Evolutionary conservation across 2,113 vertebrate genomes (phyloP).

Genomic region (Crotalus tigris): DNA sequence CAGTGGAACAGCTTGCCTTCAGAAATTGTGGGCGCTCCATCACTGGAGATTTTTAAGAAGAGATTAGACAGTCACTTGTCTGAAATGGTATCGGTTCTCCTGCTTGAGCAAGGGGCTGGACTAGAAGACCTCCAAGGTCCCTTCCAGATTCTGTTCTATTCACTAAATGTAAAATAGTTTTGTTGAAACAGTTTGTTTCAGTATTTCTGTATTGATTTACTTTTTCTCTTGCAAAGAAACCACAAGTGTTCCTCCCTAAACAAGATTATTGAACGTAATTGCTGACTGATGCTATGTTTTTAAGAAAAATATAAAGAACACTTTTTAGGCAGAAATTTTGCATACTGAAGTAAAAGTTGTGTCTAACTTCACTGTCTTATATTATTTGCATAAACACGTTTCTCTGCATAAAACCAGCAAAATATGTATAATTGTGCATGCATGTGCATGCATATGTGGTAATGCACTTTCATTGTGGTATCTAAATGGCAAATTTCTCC

Average conservation of each 20-base stretch:
- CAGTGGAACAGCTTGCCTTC: too few species aligned
- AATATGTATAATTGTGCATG: neutral
- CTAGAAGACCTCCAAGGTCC: too few species aligned
- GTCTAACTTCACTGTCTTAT: neutral
- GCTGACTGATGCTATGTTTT: neutral
- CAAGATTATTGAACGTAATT: neutral
- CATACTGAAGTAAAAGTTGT: neutral
- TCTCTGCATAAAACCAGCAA: neutral
- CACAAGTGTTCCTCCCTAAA: neutral
- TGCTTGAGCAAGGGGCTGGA: too few species aligned
- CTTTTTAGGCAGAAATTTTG: neutral
- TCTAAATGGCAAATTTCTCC: conserved; percentile 50
- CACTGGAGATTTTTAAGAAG: too few species aligned
- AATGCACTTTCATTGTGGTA: conserved; percentile 6
- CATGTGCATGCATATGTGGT: neutral
- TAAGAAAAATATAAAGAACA: neutral
- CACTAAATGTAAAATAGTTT: neutral
- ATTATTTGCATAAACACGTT: neutral
- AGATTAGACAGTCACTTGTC: too few species aligned
- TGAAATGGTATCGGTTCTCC: too few species aligned
- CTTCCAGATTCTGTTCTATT: too few species aligned
- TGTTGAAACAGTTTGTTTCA: neutral
- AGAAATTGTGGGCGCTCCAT: too few species aligned
- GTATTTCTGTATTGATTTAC: neutral
- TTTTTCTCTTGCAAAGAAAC: neutral